phyloP scores from a whole-genome alignment of 2,797 vertebrate genomes.

The Acropternis orthonyx region DNA sequence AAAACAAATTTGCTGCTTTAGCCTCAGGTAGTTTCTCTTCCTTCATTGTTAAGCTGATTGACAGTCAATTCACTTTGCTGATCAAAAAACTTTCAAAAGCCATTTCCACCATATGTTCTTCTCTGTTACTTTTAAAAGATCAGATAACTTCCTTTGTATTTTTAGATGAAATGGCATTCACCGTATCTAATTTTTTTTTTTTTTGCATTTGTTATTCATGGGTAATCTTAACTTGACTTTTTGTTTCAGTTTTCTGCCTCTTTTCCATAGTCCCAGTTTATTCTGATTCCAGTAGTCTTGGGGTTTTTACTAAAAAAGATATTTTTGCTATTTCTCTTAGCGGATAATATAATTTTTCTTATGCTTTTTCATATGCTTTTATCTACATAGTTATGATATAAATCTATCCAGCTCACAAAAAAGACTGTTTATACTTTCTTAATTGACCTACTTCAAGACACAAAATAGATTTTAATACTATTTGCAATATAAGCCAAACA shows the following conservation, averaged over 20 bases:
- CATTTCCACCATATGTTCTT: background rate
- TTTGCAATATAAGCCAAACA: background rate
- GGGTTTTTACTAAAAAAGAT: background rate
- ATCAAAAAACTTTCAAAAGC: background rate
- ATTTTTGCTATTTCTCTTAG: background rate
- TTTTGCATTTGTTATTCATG: background rate
- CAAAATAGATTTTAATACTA: background rate
- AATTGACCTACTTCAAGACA: background rate
- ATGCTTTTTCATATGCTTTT: background rate
- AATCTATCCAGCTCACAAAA: background rate
- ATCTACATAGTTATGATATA: background rate
- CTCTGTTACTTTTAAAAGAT: constrained; percentile 1
- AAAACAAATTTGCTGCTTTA: background rate
- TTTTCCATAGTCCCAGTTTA: background rate
- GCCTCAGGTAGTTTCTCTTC: background rate
- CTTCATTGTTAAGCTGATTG: background rate
- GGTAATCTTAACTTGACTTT: background rate
- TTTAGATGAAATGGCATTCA: background rate
- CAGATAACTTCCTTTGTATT: background rate
- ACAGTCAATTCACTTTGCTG: background rate
- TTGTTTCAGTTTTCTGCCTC: background rate
- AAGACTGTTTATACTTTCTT: background rate
- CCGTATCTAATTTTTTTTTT: background rate
- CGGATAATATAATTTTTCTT: background rate
- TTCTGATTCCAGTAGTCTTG: background rate